Evolutionary conservation across 64 coral and sea anemone species (phyloP), one percentile per base, ranked within the genome.

Genomic region (Pocillopora verrucosa): DNA sequence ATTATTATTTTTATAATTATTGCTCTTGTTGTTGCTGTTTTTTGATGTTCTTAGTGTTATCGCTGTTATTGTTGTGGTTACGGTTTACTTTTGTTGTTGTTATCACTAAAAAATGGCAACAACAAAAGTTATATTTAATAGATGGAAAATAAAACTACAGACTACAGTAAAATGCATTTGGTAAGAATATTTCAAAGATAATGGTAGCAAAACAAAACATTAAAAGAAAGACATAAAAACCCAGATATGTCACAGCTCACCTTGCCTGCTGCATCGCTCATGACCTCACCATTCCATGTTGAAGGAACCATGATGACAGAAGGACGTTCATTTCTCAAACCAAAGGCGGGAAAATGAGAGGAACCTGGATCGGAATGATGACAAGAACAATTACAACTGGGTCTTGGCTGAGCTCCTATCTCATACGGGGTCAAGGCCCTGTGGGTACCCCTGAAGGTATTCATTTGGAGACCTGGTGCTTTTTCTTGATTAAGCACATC

Each of bases 251-350:
- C 9, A 70, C 19, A 25, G 67, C 13, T 58, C 72, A 85, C 82
- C 82, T 85, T 56, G 69, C 37, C 38, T 7, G 36, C n/a, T 3
- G 17, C 1, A 67, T 67, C 67, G 59, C 26, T 11, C 59, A 11
- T 15, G 63, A 85, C 13, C 13, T 16, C 22, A n/a, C 17, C 64
- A 72, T 72, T 22, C 65, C 35, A 37, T 15, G 51, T 85, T 37
- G 82, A 36, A 58, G 82, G 82, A 69, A 85, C 82, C 82, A 85
- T 85, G 19, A 85, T 85, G 2, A 85, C 82, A 25, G 82, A 85
- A 56, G 82, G 82, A 22, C 82, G 63, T 19, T 85, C 63, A 57
- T 38, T 85, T 85, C 68, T 56, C 61, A 85, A 7, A 22, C 68
- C 82, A 68, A 37, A 65, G 1, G 22, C 82, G 26, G 65, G 82